phyloP scores from a whole-genome alignment of 2,888 invertebrate genomes.

The Caenorhabditis parvicauda region DNA sequence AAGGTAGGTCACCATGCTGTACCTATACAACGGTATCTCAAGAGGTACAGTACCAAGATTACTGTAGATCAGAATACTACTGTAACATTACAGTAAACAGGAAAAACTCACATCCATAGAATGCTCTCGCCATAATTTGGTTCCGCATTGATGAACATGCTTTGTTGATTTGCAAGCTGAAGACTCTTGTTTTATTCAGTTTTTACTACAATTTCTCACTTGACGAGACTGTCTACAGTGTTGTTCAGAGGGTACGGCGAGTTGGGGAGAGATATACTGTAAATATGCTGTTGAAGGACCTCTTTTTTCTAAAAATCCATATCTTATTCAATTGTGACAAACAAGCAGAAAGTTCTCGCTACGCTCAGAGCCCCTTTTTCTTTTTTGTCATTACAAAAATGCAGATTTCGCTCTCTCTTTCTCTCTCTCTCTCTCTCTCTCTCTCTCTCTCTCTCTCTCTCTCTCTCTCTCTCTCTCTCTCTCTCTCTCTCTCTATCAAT shows the following conservation, averaged over 20 bases:
- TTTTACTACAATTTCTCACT: slow-evolving; percentile 60
- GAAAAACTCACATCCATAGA: slow-evolving; percentile 78
- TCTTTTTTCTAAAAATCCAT: no score
- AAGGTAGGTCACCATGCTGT: no score
- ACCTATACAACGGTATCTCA: no score
- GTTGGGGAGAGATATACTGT: slow-evolving; percentile 45
- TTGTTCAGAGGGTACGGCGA: slow-evolving; percentile 45
- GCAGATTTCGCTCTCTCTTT: neutral
- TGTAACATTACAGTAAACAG: no score
- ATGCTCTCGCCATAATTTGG: slow-evolving; percentile 89
- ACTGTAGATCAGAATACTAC: no score
- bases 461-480: no score
- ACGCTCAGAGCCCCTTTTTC: neutral
- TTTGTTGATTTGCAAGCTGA: slow-evolving; percentile 70
- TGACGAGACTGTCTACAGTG: slow-evolving; percentile 42
- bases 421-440: neutral
- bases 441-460: no score
- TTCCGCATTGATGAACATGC: slow-evolving; percentile 91
- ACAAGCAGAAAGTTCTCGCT: neutral
- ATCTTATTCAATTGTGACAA: neutral
- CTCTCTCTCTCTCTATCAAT: no score
- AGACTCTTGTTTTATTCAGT: slow-evolving; percentile 9
- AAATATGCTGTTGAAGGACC: slow-evolving; percentile 12
- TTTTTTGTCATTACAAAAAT: no score
- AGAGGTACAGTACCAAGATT: no score